Evolutionary conservation across 2,113 vertebrate genomes (phyloP).

Genomic region (Psittacula cyanocephala): DNA sequence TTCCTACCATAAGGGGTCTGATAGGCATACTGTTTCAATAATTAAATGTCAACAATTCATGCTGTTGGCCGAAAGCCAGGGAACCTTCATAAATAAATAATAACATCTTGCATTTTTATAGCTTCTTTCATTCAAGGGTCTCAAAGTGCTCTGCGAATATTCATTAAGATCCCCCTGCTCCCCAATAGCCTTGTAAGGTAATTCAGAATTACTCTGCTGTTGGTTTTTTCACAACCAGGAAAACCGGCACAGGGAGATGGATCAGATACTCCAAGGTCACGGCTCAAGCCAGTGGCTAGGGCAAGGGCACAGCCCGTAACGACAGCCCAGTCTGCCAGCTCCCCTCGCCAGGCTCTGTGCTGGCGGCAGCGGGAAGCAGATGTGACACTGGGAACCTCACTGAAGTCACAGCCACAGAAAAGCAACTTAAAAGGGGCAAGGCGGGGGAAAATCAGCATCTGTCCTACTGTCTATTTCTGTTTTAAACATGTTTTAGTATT

Average conservation of each 20-base stretch:
- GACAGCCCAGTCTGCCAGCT: neutral
- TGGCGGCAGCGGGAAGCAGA: neutral
- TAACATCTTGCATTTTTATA: slow-evolving; percentile 56
- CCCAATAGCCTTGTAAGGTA: neutral
- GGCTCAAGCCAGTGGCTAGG: rapidly evolving
- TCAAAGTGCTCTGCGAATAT: slow-evolving; percentile 16
- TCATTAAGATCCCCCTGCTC: neutral
- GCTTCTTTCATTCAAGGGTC: slow-evolving; percentile 52
- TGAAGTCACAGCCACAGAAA: neutral
- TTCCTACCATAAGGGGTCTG: slow-evolving; percentile 62
- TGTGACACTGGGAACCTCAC: neutral
- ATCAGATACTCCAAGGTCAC: neutral
- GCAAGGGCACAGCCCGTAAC: rapidly evolving
- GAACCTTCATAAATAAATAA: slow-evolving; percentile 65
- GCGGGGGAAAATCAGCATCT: neutral
- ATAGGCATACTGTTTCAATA: slow-evolving; percentile 68
- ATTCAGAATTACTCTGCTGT: neutral
- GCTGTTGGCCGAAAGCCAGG: slow-evolving; percentile 63
- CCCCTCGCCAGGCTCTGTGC: rapidly evolving
- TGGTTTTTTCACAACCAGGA: rapidly evolving
- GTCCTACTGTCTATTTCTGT: neutral
- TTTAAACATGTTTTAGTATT: neutral
- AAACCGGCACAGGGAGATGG: neutral
- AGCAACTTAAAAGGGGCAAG: neutral
- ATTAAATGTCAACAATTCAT: slow-evolving; percentile 75